Conservation (phyloP, 2,113 vertebrate species). For the Boulengeromyrus knoepffleri region DNA sequence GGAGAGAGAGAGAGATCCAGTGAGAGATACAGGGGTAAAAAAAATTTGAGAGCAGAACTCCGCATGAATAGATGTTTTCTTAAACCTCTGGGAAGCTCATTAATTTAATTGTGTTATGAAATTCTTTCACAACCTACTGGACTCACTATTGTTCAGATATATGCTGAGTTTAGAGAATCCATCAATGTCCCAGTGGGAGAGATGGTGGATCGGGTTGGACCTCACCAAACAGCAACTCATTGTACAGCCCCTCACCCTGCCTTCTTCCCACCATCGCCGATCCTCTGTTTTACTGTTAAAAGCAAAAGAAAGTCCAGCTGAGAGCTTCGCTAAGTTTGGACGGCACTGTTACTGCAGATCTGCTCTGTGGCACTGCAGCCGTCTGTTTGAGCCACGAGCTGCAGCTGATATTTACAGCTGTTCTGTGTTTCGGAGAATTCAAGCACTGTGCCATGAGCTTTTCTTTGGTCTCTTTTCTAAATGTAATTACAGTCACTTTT, state of each 20-base stretch:
- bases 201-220: not conserved
- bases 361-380: not conserved
- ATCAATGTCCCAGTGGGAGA: not conserved
- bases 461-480: not conserved
- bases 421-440: not conserved
- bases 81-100: conserved; percentile 3
- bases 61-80: conserved; percentile 3
- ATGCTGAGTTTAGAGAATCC: conserved; percentile 6
- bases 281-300: not conserved
- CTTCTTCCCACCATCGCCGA: not conserved
- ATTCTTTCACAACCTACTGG: conserved; percentile 13
- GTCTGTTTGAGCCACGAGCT: not conserved
- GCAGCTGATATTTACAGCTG: not conserved
- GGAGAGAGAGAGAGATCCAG: not conserved
- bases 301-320: not conserved
- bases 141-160: not conserved
- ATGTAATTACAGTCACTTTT: not conserved
- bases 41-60: not conserved
- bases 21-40: not conserved
- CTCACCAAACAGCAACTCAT: not conserved
- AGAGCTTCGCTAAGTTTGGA: not conserved
- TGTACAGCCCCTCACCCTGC: not conserved
- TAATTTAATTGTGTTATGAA: conserved; percentile 12
- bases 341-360: not conserved
- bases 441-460: not conserved